These are phyloP conservation scores for Lutjanus erythropterus DNA, from an alignment of 2,113 vertebrate species.

Conservation along the genomic window DNA sequence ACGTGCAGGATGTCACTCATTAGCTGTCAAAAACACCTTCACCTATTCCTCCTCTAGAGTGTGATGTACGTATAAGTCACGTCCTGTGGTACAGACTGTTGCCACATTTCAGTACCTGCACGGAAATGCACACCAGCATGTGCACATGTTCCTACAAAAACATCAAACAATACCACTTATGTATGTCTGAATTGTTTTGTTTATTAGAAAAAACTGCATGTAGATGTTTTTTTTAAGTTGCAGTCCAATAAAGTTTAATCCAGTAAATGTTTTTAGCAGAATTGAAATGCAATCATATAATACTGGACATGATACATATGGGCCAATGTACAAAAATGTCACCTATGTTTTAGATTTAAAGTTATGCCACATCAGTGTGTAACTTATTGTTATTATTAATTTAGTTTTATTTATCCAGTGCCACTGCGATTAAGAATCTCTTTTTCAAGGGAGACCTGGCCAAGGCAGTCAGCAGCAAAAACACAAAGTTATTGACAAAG, in stretches of 20 bases:
- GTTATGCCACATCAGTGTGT: too few relatives aligned
- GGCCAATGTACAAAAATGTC: too few relatives aligned
- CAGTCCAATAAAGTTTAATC: slow-evolving; percentile 15
- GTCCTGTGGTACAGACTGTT: slow-evolving; percentile 13
- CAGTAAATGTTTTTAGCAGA: slow-evolving; percentile 29
- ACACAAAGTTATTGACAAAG: too few relatives aligned
- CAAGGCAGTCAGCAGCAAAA: too few relatives aligned
- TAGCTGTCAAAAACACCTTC: slow-evolving; percentile 18
- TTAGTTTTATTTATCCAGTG: too few relatives aligned
- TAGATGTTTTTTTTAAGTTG: slow-evolving; percentile 25
- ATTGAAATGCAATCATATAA: slow-evolving; percentile 27
- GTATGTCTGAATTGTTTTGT: slow-evolving; percentile 16
- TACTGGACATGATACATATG: background rate
- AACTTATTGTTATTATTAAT: too few relatives aligned
- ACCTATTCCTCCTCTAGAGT: background rate
- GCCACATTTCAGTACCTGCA: background rate
- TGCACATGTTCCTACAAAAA: background rate
- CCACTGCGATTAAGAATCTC: too few relatives aligned
- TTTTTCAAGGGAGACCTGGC: too few relatives aligned
- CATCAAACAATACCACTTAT: background rate
- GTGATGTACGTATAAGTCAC: slow-evolving; percentile 6
- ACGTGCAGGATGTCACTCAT: slow-evolving; percentile 28
- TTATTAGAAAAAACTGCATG: background rate
- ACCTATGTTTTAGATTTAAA: too few relatives aligned
- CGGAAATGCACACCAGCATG: background rate